A percentile compares a stretch with the other conserved stretches of the same genome.
These are phyloP conservation scores for Colistium nudipinnis DNA, from an alignment of 2,113 vertebrate genomes.

Conservation along the genomic window DNA sequence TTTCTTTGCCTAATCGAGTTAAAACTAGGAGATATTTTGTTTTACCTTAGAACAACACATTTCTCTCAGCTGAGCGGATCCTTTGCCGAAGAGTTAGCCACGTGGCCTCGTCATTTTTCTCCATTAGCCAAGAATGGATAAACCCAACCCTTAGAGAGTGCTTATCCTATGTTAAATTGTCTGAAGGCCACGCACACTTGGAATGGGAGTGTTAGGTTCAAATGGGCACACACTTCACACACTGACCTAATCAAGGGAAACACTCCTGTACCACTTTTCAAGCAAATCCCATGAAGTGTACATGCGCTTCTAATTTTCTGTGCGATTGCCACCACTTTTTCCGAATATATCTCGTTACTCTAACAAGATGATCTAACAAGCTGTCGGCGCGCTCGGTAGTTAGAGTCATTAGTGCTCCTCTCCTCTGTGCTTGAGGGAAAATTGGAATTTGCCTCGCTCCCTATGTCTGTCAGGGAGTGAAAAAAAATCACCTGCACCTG, in stretches of 20 bases:
- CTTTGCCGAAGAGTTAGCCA: too few species aligned
- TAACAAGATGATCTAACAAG: conserved; percentile 52
- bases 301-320: conserved; percentile 32
- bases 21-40: too few species aligned
- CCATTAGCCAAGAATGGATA: too few species aligned
- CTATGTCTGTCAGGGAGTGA: conserved; percentile 58
- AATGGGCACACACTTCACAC: not conserved
- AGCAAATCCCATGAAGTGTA: conserved; percentile 28
- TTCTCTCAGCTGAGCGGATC: too few species aligned
- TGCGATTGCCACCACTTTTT: conserved; percentile 33
- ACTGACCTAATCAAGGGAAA: not conserved
- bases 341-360: conserved; percentile 50
- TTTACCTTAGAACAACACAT: too few species aligned
- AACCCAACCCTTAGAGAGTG: too few species aligned
- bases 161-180: too few species aligned
- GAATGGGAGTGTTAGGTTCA: too few species aligned
- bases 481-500: conserved; percentile 59
- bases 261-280: not conserved
- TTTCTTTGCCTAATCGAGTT: too few species aligned
- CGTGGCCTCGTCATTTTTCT: too few species aligned
- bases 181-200: too few species aligned
- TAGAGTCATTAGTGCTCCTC: conserved; percentile 61
- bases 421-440: conserved; percentile 56
- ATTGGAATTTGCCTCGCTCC: conserved; percentile 63
- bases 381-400: conserved; percentile 44